Evolutionary conservation across 2,797 vertebrate genomes (phyloP).

Genomic region (Melanotaenia nigrans): DNA sequence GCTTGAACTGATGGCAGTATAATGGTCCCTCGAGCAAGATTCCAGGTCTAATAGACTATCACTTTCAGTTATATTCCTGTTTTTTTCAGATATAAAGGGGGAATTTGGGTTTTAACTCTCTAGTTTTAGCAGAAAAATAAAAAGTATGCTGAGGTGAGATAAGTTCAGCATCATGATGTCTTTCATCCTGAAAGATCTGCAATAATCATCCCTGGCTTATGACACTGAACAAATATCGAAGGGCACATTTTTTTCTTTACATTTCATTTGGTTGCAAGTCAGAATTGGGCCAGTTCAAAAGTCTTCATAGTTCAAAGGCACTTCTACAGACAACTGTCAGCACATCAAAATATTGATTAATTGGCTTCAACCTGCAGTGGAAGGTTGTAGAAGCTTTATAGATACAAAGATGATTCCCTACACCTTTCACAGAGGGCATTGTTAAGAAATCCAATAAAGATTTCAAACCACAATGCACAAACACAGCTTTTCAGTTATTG

Average conservation of each 20-base stretch:
- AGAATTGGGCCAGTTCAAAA: constrained; percentile 16
- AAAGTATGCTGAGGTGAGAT: constrained; percentile 4
- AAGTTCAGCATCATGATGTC: constrained; percentile 1
- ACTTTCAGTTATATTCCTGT: background rate
- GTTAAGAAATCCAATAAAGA: constrained; percentile 17
- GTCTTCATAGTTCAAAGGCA: constrained; percentile 10
- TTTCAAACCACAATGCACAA: constrained; percentile 28
- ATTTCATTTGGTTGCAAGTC: constrained; percentile 25
- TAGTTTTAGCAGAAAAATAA: background rate
- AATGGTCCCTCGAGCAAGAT: background rate
- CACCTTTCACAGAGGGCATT: background rate
- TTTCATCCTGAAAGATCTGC: constrained; percentile 3
- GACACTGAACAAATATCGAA: constrained; percentile 21
- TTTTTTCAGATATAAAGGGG: background rate
- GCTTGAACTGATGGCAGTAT: background rate
- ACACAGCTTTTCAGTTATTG: constrained; percentile 29
- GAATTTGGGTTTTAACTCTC: background rate
- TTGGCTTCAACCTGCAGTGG: constrained; percentile 15
- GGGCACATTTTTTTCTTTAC: constrained; percentile 19
- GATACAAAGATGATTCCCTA: background rate
- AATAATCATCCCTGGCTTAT: constrained; percentile 28
- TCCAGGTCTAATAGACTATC: constrained; percentile 1
- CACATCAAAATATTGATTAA: constrained; percentile 22
- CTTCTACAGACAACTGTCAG: constrained; percentile 10
- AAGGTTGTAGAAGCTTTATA: background rate